Conservation (phyloP, 2,797 vertebrate genomes). For the Urophycis tenuis region DNA sequence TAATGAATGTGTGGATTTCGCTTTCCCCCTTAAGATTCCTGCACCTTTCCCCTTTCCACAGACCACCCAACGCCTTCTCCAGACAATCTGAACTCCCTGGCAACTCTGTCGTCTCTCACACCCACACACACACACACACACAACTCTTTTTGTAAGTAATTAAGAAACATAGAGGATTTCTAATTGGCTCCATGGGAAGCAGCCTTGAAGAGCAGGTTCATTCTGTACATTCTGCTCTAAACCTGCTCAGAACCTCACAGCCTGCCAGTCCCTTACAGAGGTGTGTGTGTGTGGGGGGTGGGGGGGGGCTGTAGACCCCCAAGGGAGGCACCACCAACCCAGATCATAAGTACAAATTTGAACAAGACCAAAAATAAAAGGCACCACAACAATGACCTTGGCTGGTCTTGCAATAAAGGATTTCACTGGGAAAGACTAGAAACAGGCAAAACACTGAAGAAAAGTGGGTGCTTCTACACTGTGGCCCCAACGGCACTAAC, state of each 20-base stretch:
- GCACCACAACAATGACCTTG: background rate
- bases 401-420: background rate
- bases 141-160: slow-evolving; percentile 21
- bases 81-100: slow-evolving; percentile 14
- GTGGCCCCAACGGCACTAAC: too few species aligned
- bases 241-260: slow-evolving; percentile 16
- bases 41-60: background rate
- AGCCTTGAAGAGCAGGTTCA: slow-evolving; percentile 14
- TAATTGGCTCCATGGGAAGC: slow-evolving; percentile 23
- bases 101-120: background rate
- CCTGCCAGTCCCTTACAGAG: background rate
- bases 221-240: slow-evolving; percentile 6
- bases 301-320: background rate
- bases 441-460: background rate
- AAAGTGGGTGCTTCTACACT: background rate
- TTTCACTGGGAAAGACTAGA: background rate
- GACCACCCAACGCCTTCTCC: background rate
- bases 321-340: background rate
- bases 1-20: background rate
- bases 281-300: too few species aligned
- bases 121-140: slow-evolving; percentile 6
- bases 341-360: background rate
- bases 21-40: slow-evolving; percentile 3
- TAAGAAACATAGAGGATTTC: slow-evolving; percentile 20
- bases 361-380: background rate